Evolutionary conservation across 1,140 invertebrate species (phyloP).

Genomic region (Megalonaias nervosa): DNA sequence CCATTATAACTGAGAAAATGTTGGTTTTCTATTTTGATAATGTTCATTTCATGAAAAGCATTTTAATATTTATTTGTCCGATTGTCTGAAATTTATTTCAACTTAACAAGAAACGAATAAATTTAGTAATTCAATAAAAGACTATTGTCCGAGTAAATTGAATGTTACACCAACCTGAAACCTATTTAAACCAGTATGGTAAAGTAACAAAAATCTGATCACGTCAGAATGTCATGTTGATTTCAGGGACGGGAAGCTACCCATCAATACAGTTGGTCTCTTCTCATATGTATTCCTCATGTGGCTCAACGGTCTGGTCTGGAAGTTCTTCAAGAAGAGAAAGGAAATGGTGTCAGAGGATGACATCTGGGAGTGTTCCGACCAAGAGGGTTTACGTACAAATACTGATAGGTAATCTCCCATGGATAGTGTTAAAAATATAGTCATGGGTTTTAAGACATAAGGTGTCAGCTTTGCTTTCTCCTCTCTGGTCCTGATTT

Average conservation of each 20-base stretch:
- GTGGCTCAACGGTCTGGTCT: slow-evolving; percentile 28
- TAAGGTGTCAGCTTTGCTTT: not conserved
- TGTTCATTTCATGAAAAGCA: no score
- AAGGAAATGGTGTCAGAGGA: slow-evolving; percentile 7
- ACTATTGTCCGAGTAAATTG: no score
- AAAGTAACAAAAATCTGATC: no score
- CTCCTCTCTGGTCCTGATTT: not conserved
- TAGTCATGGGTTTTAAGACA: not conserved
- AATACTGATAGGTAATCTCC: slow-evolving; percentile 28
- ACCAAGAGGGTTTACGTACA: not conserved
- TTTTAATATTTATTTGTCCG: no score
- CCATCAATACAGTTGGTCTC: slow-evolving; percentile 27
- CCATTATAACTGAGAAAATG: no score
- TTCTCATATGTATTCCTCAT: slow-evolving; percentile 27
- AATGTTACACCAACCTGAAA: no score
- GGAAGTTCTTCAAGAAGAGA: slow-evolving; percentile 25
- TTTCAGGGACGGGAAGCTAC: slow-evolving; percentile 30
- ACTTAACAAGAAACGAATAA: no score
- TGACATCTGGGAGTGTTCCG: slow-evolving; percentile 30
- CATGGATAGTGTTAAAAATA: not conserved
- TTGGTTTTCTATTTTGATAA: no score
- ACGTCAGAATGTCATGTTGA: no score
- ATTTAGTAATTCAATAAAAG: no score
- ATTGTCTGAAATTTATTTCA: no score
- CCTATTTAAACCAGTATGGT: no score